Percentiles rank a stretch among this genome's conserved stretches.
phyloP scores from a whole-genome alignment of 1,140 invertebrate species.

The Drosophila hydei region DNA sequence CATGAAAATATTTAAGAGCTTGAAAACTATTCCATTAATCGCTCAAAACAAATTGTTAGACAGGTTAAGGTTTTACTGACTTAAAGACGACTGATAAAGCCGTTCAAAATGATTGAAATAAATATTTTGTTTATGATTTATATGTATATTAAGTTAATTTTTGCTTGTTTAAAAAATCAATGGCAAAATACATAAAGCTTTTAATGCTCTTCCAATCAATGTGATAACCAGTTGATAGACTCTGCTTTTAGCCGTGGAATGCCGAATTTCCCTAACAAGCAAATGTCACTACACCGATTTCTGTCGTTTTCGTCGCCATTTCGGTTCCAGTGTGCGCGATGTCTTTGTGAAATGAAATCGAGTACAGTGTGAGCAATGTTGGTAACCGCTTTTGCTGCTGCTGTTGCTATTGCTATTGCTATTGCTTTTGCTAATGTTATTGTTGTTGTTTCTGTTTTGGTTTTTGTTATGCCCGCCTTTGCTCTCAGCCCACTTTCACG shows the following conservation, averaged over 20 bases:
- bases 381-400: conserved; percentile 65
- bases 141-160: too few relatives aligned
- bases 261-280: conserved; percentile 3
- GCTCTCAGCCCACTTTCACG: conserved; percentile 76
- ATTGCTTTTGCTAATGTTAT: conserved; percentile 26
- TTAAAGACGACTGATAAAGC: too few relatives aligned
- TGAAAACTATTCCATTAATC: not conserved
- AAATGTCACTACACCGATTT: conserved; percentile 3
- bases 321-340: conserved; percentile 38
- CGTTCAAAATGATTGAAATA: too few relatives aligned
- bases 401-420: conserved; percentile 12
- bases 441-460: conserved; percentile 44
- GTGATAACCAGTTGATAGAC: not conserved
- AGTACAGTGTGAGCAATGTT: conserved; percentile 69
- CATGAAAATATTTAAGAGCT: conserved; percentile 15
- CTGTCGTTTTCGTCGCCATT: conserved; percentile 43
- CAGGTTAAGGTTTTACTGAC: too few relatives aligned
- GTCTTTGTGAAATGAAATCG: conserved; percentile 68
- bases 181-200: not conserved
- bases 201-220: not conserved
- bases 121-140: too few relatives aligned
- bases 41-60: too few relatives aligned
- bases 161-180: too few relatives aligned
- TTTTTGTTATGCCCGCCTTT: conserved; percentile 49
- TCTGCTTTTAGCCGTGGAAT: conserved; percentile 1